Conservation (phyloP, 2,113 vertebrate species). For the Jacana jacana region DNA sequence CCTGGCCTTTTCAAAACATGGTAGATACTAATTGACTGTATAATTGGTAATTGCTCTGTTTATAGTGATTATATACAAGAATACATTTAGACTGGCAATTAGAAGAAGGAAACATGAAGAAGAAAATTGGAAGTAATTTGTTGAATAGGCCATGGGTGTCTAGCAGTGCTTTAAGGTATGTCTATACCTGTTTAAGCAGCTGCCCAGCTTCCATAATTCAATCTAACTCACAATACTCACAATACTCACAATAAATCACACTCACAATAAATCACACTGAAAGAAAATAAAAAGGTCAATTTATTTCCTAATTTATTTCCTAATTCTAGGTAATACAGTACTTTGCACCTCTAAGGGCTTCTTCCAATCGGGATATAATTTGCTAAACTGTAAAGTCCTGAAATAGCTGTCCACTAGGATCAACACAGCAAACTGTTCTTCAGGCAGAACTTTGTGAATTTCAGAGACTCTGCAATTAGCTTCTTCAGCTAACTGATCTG, state of each 20-base stretch:
- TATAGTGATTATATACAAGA: neutral
- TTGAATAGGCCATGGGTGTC: neutral
- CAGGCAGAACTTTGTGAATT: neutral
- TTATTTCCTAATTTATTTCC: no score
- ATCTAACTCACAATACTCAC: no score
- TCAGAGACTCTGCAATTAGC: neutral
- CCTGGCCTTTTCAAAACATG: neutral
- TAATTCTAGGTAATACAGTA: neutral
- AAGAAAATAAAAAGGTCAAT: neutral
- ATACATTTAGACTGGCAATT: neutral
- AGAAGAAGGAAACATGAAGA: neutral
- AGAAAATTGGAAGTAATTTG: neutral
- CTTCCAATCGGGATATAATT: neutral
- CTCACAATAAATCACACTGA: neutral
- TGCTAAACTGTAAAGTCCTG: neutral
- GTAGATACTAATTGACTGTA: neutral
- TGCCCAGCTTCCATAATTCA: neutral
- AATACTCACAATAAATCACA: neutral
- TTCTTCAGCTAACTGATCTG: neutral
- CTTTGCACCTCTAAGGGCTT: neutral
- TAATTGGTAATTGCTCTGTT: neutral
- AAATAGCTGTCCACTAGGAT: neutral
- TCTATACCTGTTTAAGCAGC: neutral
- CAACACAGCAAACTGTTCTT: neutral
- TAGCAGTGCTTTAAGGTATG: neutral